Conservation (phyloP, 2,113 vertebrate genomes). For the Pelusios castaneus region DNA sequence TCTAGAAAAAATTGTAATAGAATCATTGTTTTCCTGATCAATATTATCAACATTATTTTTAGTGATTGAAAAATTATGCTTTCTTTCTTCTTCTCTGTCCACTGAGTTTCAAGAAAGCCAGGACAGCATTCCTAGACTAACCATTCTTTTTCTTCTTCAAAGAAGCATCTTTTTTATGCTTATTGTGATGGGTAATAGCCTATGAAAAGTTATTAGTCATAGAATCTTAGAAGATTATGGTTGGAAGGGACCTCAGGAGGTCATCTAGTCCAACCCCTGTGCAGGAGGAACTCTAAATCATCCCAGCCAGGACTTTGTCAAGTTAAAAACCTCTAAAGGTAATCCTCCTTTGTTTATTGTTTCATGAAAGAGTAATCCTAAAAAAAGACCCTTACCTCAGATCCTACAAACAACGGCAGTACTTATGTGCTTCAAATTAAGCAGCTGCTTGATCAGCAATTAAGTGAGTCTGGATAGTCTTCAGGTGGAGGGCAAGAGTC, state of each 20-base stretch:
- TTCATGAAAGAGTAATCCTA: not conserved
- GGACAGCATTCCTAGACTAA: not conserved
- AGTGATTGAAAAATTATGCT: not conserved
- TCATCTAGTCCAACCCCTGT: too few species aligned
- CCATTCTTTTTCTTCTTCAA: not conserved
- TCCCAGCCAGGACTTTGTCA: too few species aligned
- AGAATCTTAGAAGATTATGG: too few species aligned
- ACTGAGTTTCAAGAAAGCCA: not conserved
- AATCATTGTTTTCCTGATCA: not conserved
- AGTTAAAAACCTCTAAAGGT: too few species aligned
- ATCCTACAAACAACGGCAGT: not conserved
- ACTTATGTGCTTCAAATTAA: not conserved
- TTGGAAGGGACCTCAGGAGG: too few species aligned
- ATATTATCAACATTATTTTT: not conserved
- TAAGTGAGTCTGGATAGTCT: not conserved
- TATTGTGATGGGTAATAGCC: not conserved
- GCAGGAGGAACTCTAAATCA: too few species aligned
- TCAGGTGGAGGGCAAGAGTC: rapidly evolving
- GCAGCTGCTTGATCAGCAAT: rapidly evolving
- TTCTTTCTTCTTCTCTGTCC: not conserved
- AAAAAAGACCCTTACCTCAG: not conserved
- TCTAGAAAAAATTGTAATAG: not conserved
- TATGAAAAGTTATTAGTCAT: not conserved
- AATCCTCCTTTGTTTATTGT: not conserved
- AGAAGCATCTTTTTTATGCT: not conserved